Base-by-base conservation (phyloP, 2,888 invertebrate species). In the Pelosia muscerda region DNA sequence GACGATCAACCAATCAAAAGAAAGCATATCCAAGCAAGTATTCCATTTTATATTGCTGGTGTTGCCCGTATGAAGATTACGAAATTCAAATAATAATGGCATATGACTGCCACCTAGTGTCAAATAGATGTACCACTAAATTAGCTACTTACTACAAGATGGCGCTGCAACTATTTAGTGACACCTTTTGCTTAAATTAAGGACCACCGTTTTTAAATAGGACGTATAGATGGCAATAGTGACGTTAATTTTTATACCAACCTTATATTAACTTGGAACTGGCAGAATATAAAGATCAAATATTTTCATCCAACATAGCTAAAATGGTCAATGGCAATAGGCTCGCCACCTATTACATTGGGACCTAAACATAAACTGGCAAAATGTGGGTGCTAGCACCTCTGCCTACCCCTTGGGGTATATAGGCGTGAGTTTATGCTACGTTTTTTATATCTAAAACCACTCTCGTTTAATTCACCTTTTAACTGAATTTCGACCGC, bases 1-100 rank as follows among this genome's bases (percentile, higher is more conserved):
- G 15, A 69, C 63, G 71, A 77, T 78, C 71, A 84, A 93, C 94
- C 94, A 95, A 95, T 95, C 91, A 94, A 89, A 91, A 91, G 84
- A 87, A 86, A 88, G 91, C 77, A 84, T 84, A 81, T 83, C 78
- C 38, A 23, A 78, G 81, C 56, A 88, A 88, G 89, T 91, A 87
- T 56, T 76, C 38, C 25, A 64, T 86, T 91, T 88, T 95, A 94
- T 93, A 92, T 62, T 9, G 23, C 10, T 10, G 71, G 87, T 73
- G 89, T 90, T 94, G 89, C 94, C 89, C 92, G 81, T 11, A 68
- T 15, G 4, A 71, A 70, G 78, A 42, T 19, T n/a, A 49, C 9
- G 2, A 0, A 31, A 10, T 31, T 31, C 31, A 31, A 8, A 28
- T 5, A 81, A 62, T 64, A 63, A 71, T 22, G 15, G 4, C 11